phyloP scores from a whole-genome alignment of 2,888 invertebrate genomes.

The Metellina segmentata region DNA sequence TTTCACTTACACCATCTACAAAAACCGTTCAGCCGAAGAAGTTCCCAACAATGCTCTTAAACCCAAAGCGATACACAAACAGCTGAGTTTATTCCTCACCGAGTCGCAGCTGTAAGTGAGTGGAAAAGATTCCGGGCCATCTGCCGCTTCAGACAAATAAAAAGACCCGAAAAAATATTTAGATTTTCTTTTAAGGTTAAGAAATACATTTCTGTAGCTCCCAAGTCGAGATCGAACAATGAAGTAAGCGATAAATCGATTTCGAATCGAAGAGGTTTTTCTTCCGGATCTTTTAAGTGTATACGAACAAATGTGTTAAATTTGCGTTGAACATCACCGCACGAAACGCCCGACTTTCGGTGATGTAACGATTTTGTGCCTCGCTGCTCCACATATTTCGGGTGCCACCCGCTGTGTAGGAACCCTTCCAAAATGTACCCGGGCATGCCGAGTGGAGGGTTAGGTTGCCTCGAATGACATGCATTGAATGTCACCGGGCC shows the following conservation, averaged over 20 bases:
- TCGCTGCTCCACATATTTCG: too few relatives aligned
- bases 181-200: neutral
- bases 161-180: neutral
- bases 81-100: neutral
- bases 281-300: neutral
- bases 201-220: neutral
- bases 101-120: neutral
- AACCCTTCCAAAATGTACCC: too few relatives aligned
- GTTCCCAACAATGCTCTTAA: neutral
- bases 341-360: too few relatives aligned
- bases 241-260: slow-evolving; percentile 41
- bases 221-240: slow-evolving; percentile 10
- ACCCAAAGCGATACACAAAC: neutral
- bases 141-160: neutral
- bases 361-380: too few relatives aligned
- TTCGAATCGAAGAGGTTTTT: slow-evolving; percentile 1
- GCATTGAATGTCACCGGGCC: too few relatives aligned
- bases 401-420: too few relatives aligned
- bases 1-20: neutral
- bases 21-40: neutral
- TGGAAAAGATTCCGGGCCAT: neutral
- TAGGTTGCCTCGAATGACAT: too few relatives aligned
- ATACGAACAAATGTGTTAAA: neutral
- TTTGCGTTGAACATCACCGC: too few relatives aligned
- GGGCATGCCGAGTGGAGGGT: too few relatives aligned